Percentiles rank a stretch among this genome's conserved stretches.
phyloP scores from a whole-genome alignment of 2,888 invertebrate species.

The Meghimatium bilineatum region DNA sequence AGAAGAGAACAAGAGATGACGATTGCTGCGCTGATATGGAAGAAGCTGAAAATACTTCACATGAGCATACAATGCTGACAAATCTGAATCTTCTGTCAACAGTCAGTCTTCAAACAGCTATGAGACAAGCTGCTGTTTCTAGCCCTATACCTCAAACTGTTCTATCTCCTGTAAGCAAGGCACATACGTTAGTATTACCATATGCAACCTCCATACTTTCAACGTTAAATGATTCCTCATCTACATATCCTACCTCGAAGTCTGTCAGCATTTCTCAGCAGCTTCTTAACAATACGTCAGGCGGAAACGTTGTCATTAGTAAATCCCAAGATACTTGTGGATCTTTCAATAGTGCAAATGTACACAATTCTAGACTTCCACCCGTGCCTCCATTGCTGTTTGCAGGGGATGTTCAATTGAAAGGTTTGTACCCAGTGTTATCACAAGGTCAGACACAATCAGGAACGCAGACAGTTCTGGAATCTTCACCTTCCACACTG shows the following conservation, averaged over 20 bases:
- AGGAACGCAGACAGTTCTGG: background rate
- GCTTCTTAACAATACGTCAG: conserved; percentile 21
- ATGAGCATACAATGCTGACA: conserved; percentile 30
- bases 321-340: background rate
- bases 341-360: background rate
- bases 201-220: background rate
- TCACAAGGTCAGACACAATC: background rate
- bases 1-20: conserved; percentile 10
- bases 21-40: background rate
- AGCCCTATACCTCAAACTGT: conserved; percentile 5
- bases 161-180: conserved; percentile 6
- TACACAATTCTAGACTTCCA: conserved; percentile 11
- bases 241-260: background rate
- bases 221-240: background rate
- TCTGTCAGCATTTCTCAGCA: conserved; percentile 13
- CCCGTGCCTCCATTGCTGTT: conserved; percentile 38
- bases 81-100: conserved; percentile 46
- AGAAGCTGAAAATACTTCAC: background rate
- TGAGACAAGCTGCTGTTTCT: background rate
- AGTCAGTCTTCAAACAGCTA: conserved; percentile 41
- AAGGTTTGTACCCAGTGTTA: background rate
- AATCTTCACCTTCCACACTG: conserved; percentile 3
- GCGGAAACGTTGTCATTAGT: conserved; percentile 32
- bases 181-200: background rate
- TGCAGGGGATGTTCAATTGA: conserved; percentile 12